phyloP scores from a whole-genome alignment of 2,113 vertebrate species.

The Orthonyx spaldingii region DNA sequence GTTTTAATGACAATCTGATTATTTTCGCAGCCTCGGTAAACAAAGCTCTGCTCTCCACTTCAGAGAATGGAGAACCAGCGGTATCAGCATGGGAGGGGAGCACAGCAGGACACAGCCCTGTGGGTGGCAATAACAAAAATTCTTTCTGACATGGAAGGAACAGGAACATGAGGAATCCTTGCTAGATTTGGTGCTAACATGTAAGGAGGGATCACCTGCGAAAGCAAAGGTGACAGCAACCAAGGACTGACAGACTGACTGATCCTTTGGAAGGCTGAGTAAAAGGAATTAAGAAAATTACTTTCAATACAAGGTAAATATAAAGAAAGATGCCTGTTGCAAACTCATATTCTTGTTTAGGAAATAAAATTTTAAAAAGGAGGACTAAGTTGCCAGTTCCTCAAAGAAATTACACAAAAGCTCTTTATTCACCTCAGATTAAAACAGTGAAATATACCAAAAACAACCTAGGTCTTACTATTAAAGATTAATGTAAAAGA shows the following conservation, averaged over 20 bases:
- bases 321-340: background rate
- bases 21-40: background rate
- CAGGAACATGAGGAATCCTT: background rate
- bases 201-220: background rate
- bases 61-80: background rate
- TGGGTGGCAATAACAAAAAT: background rate
- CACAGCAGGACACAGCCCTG: background rate
- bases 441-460: background rate
- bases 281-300: background rate
- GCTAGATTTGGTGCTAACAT: background rate
- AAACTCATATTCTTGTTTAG: background rate
- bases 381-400: background rate
- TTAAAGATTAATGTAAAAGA: background rate
- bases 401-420: background rate
- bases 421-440: background rate
- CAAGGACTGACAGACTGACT: background rate
- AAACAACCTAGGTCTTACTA: background rate
- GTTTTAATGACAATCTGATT: background rate
- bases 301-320: background rate
- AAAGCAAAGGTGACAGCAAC: background rate
- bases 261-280: background rate
- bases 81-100: background rate
- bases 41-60: background rate
- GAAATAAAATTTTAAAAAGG: background rate
- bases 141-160: background rate